Evolutionary conservation across 1,140 invertebrate species (phyloP).

Genomic region (Arion vulgaris): DNA sequence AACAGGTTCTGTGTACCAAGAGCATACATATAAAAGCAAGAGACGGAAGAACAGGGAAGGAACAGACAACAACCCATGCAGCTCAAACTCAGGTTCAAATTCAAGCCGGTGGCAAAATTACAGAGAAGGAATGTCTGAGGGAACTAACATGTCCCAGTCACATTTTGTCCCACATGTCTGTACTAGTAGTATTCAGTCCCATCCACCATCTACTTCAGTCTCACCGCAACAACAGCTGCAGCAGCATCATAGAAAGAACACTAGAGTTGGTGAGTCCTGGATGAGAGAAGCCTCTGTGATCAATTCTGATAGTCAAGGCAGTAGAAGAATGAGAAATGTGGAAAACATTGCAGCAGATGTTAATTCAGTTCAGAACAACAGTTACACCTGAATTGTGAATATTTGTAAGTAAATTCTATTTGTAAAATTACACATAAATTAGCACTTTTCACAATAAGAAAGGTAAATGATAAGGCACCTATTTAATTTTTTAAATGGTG

Average conservation of each 20-base stretch:
- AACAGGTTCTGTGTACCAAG: constrained; percentile 60
- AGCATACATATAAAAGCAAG: constrained; percentile 65
- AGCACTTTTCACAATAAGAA: too few species aligned
- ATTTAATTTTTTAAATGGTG: too few species aligned
- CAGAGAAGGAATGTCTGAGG: neutral
- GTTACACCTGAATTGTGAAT: constrained; percentile 15
- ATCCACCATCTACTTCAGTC: neutral
- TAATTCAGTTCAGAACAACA: constrained; percentile 18
- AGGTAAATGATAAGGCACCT: too few species aligned
- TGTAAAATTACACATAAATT: neutral
- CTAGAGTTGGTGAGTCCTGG: neutral
- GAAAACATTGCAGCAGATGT: neutral
- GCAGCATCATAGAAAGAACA: constrained; percentile 3
- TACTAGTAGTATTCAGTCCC: neutral
- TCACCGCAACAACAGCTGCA: neutral
- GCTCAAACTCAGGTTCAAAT: constrained; percentile 36
- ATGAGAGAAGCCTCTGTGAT: neutral
- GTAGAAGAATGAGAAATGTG: neutral
- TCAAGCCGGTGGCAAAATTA: neutral
- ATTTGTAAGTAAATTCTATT: neutral
- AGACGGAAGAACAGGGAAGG: constrained; percentile 56
- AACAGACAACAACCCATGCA: constrained; percentile 7
- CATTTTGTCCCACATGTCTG: neutral
- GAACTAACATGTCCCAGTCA: neutral
- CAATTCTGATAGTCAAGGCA: neutral